Conservation (phyloP, 37 sponge, comb jelly and placozoan genomes). For the Spongilla lacustris region DNA sequence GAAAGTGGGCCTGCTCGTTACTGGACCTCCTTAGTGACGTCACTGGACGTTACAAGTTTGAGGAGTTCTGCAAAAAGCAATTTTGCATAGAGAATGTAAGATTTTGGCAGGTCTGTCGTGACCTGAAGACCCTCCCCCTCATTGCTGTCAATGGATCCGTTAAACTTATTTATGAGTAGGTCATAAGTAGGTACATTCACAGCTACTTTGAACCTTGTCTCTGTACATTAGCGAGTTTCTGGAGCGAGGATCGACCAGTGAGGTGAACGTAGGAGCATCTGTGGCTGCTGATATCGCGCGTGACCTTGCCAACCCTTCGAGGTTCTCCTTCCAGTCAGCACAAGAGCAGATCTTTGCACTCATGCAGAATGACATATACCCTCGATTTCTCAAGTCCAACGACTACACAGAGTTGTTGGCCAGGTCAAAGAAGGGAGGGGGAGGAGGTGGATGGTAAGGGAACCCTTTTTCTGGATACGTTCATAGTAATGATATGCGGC, state of each 20-base stretch:
- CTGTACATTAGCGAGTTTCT: constrained; percentile 61
- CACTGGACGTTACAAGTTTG: constrained; percentile 67
- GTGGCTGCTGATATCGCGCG: constrained; percentile 41
- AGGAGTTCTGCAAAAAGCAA: constrained; percentile 67
- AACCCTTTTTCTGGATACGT: no score
- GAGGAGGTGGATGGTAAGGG: constrained; percentile 40
- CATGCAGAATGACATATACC: constrained; percentile 93
- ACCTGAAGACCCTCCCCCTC: constrained; percentile 70
- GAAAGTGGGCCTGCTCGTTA: constrained; percentile 71
- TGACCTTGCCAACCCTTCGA: constrained; percentile 32
- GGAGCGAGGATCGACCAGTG: constrained; percentile 45
- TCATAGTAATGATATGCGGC: no score
- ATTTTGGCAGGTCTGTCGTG: constrained; percentile 78
- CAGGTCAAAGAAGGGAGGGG: neutral
- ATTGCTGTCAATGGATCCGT: constrained; percentile 45
- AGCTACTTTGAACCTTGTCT: neutral
- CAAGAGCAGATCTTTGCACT: constrained; percentile 82
- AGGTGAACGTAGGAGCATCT: constrained; percentile 79
- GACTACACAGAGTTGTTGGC: constrained; percentile 42
- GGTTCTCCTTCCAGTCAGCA: constrained; percentile 72
- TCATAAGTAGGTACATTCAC: neutral
- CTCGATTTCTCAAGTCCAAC: constrained; percentile 76
- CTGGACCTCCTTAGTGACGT: constrained; percentile 68
- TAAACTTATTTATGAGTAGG: constrained; percentile 69
- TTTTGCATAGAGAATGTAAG: constrained; percentile 71